Base-by-base conservation (phyloP, 2,113 vertebrate genomes). In the Pycnonotus jocosus region DNA sequence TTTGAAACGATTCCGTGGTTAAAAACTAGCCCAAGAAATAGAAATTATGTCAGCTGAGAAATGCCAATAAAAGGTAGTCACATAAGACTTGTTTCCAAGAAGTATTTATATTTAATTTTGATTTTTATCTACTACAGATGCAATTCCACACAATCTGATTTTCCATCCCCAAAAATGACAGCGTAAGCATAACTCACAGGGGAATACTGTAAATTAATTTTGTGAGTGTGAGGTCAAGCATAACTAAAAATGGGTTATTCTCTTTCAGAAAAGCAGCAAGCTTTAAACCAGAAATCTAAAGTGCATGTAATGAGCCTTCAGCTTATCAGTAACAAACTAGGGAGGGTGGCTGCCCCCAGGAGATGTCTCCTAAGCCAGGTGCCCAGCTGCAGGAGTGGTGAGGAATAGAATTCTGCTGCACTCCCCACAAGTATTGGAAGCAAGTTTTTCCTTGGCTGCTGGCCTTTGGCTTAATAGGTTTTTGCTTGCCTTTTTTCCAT, bases 121-220 rank as follows among this genome's bases (percentile, higher is more conserved):
- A 65, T 96, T 96, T 82, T 95, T 53, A 51, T 35, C 77, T 62
- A 5, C 81, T 86, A 94, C 42, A 92, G 94, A 91, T 91, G 77
- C 50, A 91, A 81, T 92, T 96, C 78, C 44, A 35, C 33, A 15
- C 81, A 86, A 76, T 96, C 93, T 93, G 56, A 86, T 93, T 96
- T 91, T 97, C 88, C 66, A 45, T 95, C 65, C 79, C 78, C 16
- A 20, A 77, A 95, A 96, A 92, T 96, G 73, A 95, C 70, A 86
- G 96, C 82, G 77, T 86, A 90, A 88, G n/a, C 81, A 31, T 47
- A 97, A 61, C 54, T 94, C 48, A 51, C 56, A 57, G 42, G 31
- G 33, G 61, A 95, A 25, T 74, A 73, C 58, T 80, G 62, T 86
- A 93, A 96, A 93, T 93, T 73, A 90, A 92, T 95, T 86, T 78